These are phyloP conservation scores for Ataeniobius toweri DNA, from an alignment of 2,797 vertebrate species.

Conservation along the genomic window DNA sequence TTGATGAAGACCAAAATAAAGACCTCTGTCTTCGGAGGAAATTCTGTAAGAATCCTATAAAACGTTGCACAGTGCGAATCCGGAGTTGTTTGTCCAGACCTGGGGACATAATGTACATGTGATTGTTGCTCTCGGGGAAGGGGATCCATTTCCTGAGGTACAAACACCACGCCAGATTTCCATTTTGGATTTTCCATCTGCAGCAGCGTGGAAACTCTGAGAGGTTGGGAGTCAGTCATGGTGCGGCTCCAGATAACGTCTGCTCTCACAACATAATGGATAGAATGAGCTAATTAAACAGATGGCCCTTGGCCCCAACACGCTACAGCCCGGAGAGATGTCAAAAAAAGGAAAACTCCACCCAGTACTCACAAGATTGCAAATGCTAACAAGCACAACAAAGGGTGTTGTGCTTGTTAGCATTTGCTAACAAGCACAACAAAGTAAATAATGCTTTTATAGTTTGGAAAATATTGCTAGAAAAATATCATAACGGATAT, in stretches of 20 bases:
- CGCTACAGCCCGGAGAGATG: constrained; percentile 35
- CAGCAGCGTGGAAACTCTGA: constrained; percentile 58
- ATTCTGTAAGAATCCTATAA: constrained; percentile 27
- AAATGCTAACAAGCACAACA: constrained; percentile 54
- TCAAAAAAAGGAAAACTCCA: constrained; percentile 67
- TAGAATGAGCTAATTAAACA: constrained; percentile 66
- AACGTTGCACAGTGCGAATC: constrained; percentile 38
- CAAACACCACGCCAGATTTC: constrained; percentile 56
- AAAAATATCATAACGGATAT: not conserved
- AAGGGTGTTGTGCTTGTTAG: constrained; percentile 24
- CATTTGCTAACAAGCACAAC: constrained; percentile 49
- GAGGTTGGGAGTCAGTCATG: constrained; percentile 47
- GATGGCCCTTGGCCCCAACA: constrained; percentile 53
- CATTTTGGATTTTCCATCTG: constrained; percentile 65
- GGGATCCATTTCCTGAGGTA: constrained; percentile 60
- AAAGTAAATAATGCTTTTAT: constrained; percentile 28
- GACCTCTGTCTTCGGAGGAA: constrained; percentile 13
- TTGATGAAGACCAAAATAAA: constrained; percentile 42
- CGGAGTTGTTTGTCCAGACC: not conserved
- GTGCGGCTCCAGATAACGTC: constrained; percentile 64
- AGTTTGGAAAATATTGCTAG: not conserved
- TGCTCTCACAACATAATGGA: constrained; percentile 60
- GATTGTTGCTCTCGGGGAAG: constrained; percentile 30
- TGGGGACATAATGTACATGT: constrained; percentile 34
- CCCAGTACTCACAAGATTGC: constrained; percentile 46